Evolutionary conservation across 1,140 invertebrate species (phyloP).

Genomic region (Psilanteris sp.): DNA sequence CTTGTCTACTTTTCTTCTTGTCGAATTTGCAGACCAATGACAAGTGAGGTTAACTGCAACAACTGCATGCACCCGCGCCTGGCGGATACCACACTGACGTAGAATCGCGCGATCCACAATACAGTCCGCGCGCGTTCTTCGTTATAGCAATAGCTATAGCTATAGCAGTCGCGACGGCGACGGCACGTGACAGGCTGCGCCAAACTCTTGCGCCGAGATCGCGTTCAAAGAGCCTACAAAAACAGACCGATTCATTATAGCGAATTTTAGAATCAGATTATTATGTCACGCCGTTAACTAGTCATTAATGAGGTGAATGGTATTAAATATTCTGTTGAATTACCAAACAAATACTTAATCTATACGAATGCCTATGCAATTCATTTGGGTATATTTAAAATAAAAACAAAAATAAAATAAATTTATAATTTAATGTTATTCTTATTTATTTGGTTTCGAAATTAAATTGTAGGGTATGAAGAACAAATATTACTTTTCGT

Average conservation of each 20-base stretch:
- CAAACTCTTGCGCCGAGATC: constrained; percentile 6
- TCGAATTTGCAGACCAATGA: no score
- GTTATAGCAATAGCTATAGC: neutral
- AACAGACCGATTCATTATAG: neutral
- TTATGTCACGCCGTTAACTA: neutral
- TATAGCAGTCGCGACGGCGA: neutral
- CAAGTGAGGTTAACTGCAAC: neutral
- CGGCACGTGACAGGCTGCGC: constrained; percentile 40
- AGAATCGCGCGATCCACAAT: constrained; percentile 32
- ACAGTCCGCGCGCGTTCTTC: constrained; percentile 9
- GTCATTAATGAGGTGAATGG: neutral
- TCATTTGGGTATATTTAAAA: no score
- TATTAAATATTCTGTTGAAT: no score
- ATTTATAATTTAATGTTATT: no score
- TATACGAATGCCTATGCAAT: no score
- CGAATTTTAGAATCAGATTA: neutral
- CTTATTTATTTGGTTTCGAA: no score
- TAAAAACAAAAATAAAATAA: no score
- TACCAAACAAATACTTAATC: no score
- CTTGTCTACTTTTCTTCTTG: no score
- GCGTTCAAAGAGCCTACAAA: neutral
- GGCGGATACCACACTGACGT: constrained; percentile 33
- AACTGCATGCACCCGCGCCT: constrained; percentile 24
- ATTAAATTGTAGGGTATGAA: no score
- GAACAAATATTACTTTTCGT: no score